phyloP scores from a whole-genome alignment of 2,888 invertebrate genomes.

The Azorinus chamasolen region DNA sequence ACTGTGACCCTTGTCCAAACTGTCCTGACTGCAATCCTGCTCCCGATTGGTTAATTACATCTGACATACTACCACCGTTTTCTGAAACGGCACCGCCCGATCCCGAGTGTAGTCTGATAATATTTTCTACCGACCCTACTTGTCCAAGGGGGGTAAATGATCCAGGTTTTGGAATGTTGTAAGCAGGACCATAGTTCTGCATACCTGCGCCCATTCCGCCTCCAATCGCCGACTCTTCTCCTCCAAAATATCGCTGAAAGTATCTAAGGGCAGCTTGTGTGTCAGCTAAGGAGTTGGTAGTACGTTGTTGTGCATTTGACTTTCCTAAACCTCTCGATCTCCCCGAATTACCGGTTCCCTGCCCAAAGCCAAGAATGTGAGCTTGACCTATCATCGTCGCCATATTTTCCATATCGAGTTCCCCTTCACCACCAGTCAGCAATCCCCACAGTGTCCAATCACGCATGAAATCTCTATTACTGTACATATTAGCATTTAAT shows the following conservation, averaged over 20 bases:
- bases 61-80: conserved; percentile 3
- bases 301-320: too few species aligned
- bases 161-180: conserved; percentile 12
- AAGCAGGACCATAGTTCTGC: conserved; percentile 12
- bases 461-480: conserved; percentile 45
- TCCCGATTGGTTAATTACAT: too few species aligned
- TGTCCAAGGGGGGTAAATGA: conserved; percentile 50
- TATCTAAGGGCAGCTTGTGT: too few species aligned
- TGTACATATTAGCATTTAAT: not conserved
- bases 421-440: conserved; percentile 31
- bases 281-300: too few species aligned
- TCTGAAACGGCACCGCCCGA: not conserved
- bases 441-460: conserved; percentile 50
- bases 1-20: too few species aligned
- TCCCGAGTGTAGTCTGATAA: conserved; percentile 5
- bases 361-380: conserved; percentile 20
- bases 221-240: not conserved
- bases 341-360: not conserved
- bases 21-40: too few species aligned
- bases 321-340: not conserved
- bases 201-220: conserved; percentile 5
- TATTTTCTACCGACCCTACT: conserved; percentile 36
- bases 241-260: not conserved
- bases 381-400: conserved; percentile 33
- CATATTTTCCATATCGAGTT: conserved; percentile 44